Conservation (phyloP, 1,140 invertebrate genomes). For the Drosophila simulans region DNA sequence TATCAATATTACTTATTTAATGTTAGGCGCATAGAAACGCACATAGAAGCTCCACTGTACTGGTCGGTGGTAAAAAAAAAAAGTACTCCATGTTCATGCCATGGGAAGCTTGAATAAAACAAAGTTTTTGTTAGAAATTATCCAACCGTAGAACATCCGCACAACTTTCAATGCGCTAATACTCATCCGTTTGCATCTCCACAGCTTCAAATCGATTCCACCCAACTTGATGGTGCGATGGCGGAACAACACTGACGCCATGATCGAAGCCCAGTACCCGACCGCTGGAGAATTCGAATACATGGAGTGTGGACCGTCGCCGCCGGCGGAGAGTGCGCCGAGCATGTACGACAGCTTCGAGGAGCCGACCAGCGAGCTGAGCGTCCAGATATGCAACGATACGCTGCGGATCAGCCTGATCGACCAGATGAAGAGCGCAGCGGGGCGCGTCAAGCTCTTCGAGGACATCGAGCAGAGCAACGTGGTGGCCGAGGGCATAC, state of each 20-base stretch:
- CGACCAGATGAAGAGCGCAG: constrained; percentile 89
- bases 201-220: constrained; percentile 84
- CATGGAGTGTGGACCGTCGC: constrained; percentile 90
- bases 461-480: constrained; percentile 89
- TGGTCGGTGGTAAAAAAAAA: background rate
- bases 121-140: constrained; percentile 1
- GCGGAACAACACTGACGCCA: constrained; percentile 86
- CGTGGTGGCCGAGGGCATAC: constrained; percentile 86
- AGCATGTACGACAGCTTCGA: constrained; percentile 90
- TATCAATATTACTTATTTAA: no score
- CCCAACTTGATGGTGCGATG: constrained; percentile 84
- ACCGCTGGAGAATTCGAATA: constrained; percentile 89
- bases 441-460: constrained; percentile 88
- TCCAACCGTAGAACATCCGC: background rate
- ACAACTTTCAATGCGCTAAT: no score
- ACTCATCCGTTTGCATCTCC: background rate
- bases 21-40: background rate
- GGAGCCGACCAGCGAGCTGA: constrained; percentile 89
- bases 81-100: no score
- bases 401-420: constrained; percentile 89
- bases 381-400: constrained; percentile 90
- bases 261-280: constrained; percentile 88
- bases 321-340: constrained; percentile 90
- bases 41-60: background rate
- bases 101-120: background rate